Conservation (phyloP, 2,888 invertebrate species). For the Agonum fuliginosum region DNA sequence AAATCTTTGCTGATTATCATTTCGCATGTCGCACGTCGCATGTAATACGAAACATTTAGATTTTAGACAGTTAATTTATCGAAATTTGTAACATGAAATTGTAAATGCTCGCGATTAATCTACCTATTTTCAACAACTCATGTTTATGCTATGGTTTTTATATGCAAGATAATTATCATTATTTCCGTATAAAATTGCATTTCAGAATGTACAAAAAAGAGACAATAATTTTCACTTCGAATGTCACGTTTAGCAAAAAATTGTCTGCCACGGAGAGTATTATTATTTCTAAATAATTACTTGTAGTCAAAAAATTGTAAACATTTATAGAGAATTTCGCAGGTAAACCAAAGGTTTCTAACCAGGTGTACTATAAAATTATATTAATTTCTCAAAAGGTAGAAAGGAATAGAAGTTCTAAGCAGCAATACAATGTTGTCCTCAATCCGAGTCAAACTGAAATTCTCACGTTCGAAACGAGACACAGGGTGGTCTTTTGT, state of each 20-base stretch:
- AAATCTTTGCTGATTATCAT: slow-evolving; percentile 10
- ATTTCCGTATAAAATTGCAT: not conserved
- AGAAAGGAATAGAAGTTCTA: not conserved
- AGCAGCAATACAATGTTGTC: slow-evolving; percentile 4
- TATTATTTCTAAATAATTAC: not conserved
- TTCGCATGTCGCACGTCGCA: slow-evolving; percentile 26
- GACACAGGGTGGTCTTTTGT: slow-evolving; percentile 34
- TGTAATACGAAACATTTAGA: slow-evolving; percentile 19
- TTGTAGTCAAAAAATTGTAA: slow-evolving; percentile 4
- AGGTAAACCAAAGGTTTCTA: slow-evolving; percentile 24
- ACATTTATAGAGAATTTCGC: slow-evolving; percentile 25
- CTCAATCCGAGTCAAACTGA: slow-evolving; percentile 33
- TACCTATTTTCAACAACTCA: slow-evolving; percentile 20
- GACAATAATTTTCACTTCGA: not conserved
- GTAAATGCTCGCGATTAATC: slow-evolving; percentile 11
- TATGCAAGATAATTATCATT: slow-evolving; percentile 11
- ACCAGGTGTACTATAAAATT: slow-evolving; percentile 41
- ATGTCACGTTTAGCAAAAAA: slow-evolving; percentile 1
- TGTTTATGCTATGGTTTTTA: too few species aligned
- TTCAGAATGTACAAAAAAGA: not conserved
- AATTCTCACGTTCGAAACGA: slow-evolving; percentile 23
- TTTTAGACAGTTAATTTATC: slow-evolving; percentile 22
- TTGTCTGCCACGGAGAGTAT: not conserved
- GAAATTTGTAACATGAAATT: slow-evolving; percentile 7
- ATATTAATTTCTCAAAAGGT: slow-evolving; percentile 23